Conservation (phyloP, 2,797 vertebrate genomes). For the Spinus olivaceus region DNA sequence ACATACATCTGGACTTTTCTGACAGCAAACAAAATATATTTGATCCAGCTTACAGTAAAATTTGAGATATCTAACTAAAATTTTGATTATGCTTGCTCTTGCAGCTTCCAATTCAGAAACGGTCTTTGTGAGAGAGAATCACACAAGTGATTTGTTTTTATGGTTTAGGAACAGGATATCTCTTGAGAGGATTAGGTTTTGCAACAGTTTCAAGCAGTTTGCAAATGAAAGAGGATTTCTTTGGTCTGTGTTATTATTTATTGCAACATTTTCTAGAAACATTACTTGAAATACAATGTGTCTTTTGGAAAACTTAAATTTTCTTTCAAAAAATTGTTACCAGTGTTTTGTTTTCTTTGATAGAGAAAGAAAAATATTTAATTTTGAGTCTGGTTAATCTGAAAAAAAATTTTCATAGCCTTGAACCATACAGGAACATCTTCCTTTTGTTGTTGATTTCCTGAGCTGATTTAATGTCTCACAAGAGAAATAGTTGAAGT, state of each 20-base stretch:
- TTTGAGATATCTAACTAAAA: background rate
- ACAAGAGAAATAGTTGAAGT: background rate
- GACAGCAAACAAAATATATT: background rate
- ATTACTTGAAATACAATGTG: background rate
- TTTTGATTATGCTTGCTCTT: background rate
- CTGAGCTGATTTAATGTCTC: background rate
- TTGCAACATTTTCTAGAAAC: background rate
- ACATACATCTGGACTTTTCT: background rate
- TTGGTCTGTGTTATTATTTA: background rate
- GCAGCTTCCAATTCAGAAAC: background rate
- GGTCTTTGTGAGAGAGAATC: background rate
- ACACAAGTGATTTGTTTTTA: background rate
- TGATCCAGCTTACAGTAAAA: background rate
- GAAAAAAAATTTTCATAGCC: background rate
- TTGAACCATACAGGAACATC: background rate
- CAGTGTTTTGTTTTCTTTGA: background rate
- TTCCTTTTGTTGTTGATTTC: background rate
- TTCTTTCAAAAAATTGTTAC: background rate
- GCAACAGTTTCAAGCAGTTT: background rate
- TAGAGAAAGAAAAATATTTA: background rate
- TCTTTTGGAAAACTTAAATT: background rate
- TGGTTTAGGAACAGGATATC: background rate
- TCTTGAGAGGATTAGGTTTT: slow-evolving; percentile 27
- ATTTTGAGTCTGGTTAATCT: background rate
- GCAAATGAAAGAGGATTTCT: slow-evolving; percentile 12